Evolutionary conservation across 2,797 vertebrate genomes (phyloP), one percentile per base, ranked within the genome.

Genomic region (Poliocrania exsul): DNA sequence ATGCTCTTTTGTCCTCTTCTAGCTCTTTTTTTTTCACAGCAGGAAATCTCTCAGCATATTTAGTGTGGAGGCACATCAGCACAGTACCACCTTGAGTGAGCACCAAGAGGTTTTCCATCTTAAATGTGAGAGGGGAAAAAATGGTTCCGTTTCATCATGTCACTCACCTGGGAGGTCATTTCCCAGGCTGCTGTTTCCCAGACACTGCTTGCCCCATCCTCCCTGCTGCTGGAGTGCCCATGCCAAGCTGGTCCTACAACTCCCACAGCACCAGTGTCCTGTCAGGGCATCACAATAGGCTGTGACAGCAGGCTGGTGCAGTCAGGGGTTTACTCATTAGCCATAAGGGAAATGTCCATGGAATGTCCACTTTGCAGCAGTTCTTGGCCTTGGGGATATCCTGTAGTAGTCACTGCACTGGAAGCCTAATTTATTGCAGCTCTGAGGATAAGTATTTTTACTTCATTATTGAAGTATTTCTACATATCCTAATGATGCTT

Each of bases 211-310:
- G 42, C 35, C 38, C 58, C 42, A 10, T 54, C 26, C 74, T 11
- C 16, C 25, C n/a, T 0, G 3, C 33, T 53, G 37, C n/a, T 3
- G 0, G 8, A 70, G 40, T 1, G 4, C 40, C 40, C 2, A 1
- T 37, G 60, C 67, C 71, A 61, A n/a, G 46, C 37, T 13, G 37
- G n/a, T 29, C 60, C 33, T 42, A 28, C 33, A 56, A 26, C 40
- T 84, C 53, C 44, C 1, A 1, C 28, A 58, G 70, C n/a, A 58
- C 15, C 49, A 67, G 6, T 13, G 8, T n/a, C 71, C 74, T 51
- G n/a, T 12, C 2, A 1, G 58, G 37, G 6, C 40, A 25, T 10
- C 29, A 2, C 1, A 1, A 29, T 0, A 1, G n/a, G 57, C 35
- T 65, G 57, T 9, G 47, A 33, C 11, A 25, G 61, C 0, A 2